These are phyloP conservation scores for Drosophila algonquin DNA, from an alignment of 2,888 invertebrate species.

Conservation along the genomic window DNA sequence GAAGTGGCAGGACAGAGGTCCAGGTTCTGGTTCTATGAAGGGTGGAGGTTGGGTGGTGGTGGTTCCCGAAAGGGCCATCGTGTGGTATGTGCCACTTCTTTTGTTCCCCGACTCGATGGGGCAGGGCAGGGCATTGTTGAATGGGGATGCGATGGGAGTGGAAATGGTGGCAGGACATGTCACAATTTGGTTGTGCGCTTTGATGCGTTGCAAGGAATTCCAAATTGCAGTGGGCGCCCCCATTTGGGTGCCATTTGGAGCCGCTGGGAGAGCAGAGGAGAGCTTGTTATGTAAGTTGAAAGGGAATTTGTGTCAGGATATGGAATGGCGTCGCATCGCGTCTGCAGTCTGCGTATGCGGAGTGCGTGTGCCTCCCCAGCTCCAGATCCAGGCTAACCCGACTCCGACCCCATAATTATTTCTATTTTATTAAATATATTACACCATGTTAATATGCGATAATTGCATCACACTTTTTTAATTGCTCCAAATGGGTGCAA, in stretches of 20 bases:
- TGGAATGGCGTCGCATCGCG: constrained; percentile 56
- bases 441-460: constrained; percentile 26
- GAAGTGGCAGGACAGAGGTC: constrained; percentile 21
- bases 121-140: constrained; percentile 37
- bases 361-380: constrained; percentile 58
- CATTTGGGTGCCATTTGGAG: constrained; percentile 41
- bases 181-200: constrained; percentile 65
- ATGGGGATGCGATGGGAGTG: constrained; percentile 26
- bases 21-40: neutral
- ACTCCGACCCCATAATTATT: constrained; percentile 53
- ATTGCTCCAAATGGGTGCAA: constrained; percentile 24
- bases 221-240: constrained; percentile 44
- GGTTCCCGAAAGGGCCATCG: constrained; percentile 12
- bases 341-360: constrained; percentile 65
- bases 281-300: constrained; percentile 70
- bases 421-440: constrained; percentile 54
- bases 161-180: constrained; percentile 54
- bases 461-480: constrained; percentile 61
- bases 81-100: constrained; percentile 52
- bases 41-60: neutral
- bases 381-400: constrained; percentile 2
- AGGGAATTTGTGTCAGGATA: constrained; percentile 71
- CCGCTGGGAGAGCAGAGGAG: constrained; percentile 24
- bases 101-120: constrained; percentile 33
- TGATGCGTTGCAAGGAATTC: constrained; percentile 62